Base-by-base conservation (phyloP, 2,797 vertebrate species). In the Crenuchus spilurus region DNA sequence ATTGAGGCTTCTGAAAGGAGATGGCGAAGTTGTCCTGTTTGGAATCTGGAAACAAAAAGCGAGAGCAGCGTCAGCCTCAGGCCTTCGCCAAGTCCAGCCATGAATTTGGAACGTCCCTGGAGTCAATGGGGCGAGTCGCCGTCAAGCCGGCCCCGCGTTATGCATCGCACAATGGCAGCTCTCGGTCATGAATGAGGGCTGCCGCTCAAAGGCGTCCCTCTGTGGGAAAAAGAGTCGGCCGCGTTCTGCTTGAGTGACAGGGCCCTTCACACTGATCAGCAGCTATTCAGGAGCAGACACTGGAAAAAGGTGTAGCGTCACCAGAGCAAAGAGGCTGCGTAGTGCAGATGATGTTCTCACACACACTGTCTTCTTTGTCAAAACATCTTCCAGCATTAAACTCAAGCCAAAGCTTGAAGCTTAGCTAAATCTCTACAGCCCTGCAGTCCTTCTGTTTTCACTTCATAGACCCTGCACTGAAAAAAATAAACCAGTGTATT, bases 61-160 rank as follows among this genome's bases (percentile, higher is more conserved):
- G 57, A 71, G 42, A 46, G 71, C 71, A 67, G 10, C 11, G 11
- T 3, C 13, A 11, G 22, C 49, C 49, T 49, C 10, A 5, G 11
- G 24, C 49, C 2, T 13, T 46, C 2, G 49, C 49, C 49, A 80
- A 80, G 75, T 74, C 64, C 52, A 62, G 39, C 61, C 58, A 70
- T 61, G 74, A 62, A 73, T 76, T 77, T 74, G 70, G 74, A 80
- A 70, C 22, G 61, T 65, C 42, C 46, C 41, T 44, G 79, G 46
- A 63, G 61, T 52, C 65, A 69, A 52, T 44, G 49, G 49, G 49
- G 49, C 49, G 11, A 24, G 11, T 24, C 24, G 10, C 49, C 24
- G 49, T 13, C 24, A 20, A 22, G 46, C 46, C 46, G 46, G 46
- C 9, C 46, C 46, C 46, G 7, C 46, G 46, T 49, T 20, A 49